These are phyloP conservation scores for Baronia brevicornis DNA, from an alignment of 2,888 invertebrate genomes.

Conservation along the genomic window DNA sequence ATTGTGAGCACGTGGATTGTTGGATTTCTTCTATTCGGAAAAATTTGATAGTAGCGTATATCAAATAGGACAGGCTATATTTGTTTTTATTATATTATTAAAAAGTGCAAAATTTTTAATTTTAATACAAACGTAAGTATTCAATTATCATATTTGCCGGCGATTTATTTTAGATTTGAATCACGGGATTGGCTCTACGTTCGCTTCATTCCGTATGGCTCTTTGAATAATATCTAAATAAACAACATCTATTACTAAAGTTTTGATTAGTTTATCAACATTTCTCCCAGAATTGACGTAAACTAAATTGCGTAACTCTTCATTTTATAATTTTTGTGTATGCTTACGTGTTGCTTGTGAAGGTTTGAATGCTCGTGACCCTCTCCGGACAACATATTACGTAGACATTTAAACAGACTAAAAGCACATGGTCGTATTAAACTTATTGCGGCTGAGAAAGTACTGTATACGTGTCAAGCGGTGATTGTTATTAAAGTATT, in stretches of 20 bases:
- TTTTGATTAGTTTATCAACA: conserved; percentile 6
- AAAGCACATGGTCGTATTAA: conserved; percentile 36
- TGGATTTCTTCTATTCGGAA: conserved; percentile 48
- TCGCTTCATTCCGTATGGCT: conserved; percentile 15
- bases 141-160: conserved; percentile 39
- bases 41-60: conserved; percentile 59
- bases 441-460: conserved; percentile 21
- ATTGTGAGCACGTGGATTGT: conserved; percentile 82
- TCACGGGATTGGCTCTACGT: conserved; percentile 28
- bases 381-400: conserved; percentile 38
- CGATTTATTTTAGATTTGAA: conserved; percentile 48
- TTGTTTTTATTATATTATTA: conserved; percentile 33
- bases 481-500: conserved; percentile 15
- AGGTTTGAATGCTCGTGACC: conserved; percentile 68
- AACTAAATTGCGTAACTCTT: conserved; percentile 71
- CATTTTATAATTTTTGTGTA: conserved; percentile 59
- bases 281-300: conserved; percentile 36
- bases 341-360: conserved; percentile 73
- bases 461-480: conserved; percentile 29
- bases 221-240: background rate
- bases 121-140: conserved; percentile 58
- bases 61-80: conserved; percentile 40
- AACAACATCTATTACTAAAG: conserved; percentile 1
- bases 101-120: conserved; percentile 39
- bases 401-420: conserved; percentile 33